These are phyloP conservation scores for Euphydryas editha DNA, from an alignment of 2,888 invertebrate genomes.

Conservation along the genomic window DNA sequence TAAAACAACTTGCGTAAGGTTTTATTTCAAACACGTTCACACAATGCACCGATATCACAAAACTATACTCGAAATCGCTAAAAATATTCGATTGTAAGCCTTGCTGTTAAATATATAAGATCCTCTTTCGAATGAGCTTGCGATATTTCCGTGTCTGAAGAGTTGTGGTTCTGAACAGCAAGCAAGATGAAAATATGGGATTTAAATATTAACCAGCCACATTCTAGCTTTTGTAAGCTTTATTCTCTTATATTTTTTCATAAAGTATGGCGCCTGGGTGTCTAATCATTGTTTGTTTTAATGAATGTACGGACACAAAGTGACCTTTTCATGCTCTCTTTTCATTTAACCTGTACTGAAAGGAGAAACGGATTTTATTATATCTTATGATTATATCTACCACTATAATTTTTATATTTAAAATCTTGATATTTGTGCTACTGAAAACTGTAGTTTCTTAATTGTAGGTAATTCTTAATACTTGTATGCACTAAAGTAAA, in stretches of 20 bases:
- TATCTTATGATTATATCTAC: background rate
- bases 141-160: conserved; percentile 40
- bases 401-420: background rate
- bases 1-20: rapidly evolving
- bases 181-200: conserved; percentile 42
- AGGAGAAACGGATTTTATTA: background rate
- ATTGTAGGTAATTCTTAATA: background rate
- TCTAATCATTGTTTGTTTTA: conserved; percentile 36
- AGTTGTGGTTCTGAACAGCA: conserved; percentile 38
- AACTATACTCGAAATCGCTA: conserved; percentile 23
- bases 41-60: conserved; percentile 31
- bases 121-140: conserved; percentile 15
- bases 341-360: background rate
- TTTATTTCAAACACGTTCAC: conserved; percentile 1
- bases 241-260: conserved; percentile 33
- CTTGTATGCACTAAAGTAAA: conserved; percentile 3
- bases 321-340: background rate
- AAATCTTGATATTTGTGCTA: background rate
- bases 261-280: conserved; percentile 31
- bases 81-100: conserved; percentile 12
- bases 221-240: conserved; percentile 39
- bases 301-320: conserved; percentile 14
- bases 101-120: background rate
- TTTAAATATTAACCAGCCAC: conserved; percentile 42
- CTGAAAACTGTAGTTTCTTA: background rate